Percentiles rank a stretch among this genome's conserved stretches.
These are phyloP conservation scores for Columba livia DNA, from an alignment of 2,113 vertebrate genomes.

Conservation along the genomic window DNA sequence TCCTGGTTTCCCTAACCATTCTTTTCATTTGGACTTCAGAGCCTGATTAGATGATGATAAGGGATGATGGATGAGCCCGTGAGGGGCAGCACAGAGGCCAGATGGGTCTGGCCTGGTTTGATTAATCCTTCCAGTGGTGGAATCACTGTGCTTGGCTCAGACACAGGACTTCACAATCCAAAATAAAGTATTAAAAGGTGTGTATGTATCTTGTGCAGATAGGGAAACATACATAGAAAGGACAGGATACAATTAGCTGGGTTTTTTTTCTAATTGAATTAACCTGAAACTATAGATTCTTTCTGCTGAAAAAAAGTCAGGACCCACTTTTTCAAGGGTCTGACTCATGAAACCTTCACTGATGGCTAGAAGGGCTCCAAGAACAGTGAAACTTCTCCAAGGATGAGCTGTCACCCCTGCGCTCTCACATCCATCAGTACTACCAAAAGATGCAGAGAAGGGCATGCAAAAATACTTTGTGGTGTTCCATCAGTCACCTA, in stretches of 20 bases:
- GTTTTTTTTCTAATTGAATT: neutral
- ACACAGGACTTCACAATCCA: neutral
- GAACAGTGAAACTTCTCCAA: neutral
- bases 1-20: neutral
- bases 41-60: neutral
- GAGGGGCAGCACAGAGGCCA: neutral
- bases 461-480: neutral
- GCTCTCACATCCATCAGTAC: neutral
- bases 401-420: neutral
- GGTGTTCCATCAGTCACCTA: neutral
- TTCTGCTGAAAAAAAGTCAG: neutral
- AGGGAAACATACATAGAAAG: neutral
- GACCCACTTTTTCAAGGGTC: neutral
- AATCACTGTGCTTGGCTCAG: neutral
- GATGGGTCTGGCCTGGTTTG: neutral
- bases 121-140: neutral
- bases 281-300: neutral
- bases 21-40: neutral
- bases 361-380: neutral
- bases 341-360: neutral
- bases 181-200: neutral
- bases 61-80: neutral
- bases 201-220: neutral
- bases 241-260: neutral
- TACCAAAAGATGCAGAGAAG: neutral